Percentiles rank a stretch among this genome's conserved stretches.
Conservation (phyloP, 2,888 invertebrate genomes). For the Cantharis rufa region DNA sequence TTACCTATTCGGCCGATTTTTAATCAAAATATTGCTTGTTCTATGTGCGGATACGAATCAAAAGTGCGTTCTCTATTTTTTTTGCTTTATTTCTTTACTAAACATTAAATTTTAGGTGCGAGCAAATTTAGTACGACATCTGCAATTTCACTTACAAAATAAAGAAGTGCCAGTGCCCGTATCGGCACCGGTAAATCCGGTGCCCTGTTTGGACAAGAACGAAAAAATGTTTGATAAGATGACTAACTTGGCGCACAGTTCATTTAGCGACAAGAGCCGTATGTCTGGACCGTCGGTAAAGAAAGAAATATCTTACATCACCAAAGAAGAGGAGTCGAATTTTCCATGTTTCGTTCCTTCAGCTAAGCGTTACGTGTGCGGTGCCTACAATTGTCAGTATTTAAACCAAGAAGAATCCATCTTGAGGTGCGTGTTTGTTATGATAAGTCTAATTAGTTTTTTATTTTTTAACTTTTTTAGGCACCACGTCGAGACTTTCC, state of each 20-base stretch:
- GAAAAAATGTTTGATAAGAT: conserved; percentile 85
- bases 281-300: conserved; percentile 48
- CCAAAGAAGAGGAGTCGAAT: conserved; percentile 19
- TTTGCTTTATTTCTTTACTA: background rate
- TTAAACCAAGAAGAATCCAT: conserved; percentile 72
- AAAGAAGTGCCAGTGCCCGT: conserved; percentile 65
- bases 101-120: conserved; percentile 55
- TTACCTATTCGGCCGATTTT: conserved; percentile 71
- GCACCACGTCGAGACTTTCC: conserved; percentile 73
- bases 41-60: conserved; percentile 69
- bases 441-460: background rate
- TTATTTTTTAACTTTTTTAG: conserved; percentile 46
- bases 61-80: conserved; percentile 50
- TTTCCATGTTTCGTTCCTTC: conserved; percentile 32
- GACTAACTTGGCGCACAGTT: conserved; percentile 81
- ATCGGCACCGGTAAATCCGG: conserved; percentile 78
- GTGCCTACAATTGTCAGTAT: conserved; percentile 71
- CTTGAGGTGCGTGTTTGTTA: conserved; percentile 50
- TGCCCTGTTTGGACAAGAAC: conserved; percentile 75
- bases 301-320: conserved; percentile 14
- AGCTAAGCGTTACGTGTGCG: conserved; percentile 65
- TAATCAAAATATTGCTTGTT: conserved; percentile 64
- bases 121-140: conserved; percentile 72
- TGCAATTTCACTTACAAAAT: conserved; percentile 67
- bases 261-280: conserved; percentile 47